Evolutionary conservation across 2,113 vertebrate genomes (phyloP), one percentile per base, ranked within the genome.

Genomic region (Vidua macroura): DNA sequence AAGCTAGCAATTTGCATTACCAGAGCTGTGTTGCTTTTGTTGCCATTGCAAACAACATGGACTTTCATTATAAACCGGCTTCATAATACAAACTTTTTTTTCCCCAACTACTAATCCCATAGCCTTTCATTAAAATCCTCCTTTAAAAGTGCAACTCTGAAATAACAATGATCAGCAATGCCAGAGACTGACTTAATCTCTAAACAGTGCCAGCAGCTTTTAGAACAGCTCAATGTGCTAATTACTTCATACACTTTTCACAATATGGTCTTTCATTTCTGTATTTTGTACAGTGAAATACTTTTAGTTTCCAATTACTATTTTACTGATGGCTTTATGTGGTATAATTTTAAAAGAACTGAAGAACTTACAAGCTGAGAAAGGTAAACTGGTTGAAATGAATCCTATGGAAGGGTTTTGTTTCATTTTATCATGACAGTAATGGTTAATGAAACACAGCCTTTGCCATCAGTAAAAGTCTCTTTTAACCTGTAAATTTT

Each of bases 111-210:
- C 31, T 75, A 94, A 86, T 78, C 46, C 33, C 63, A 86, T 8
- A 77, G 13, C 20, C 11, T 88, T 92, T 92, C 73, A 63, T 83
- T 93, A 78, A 86, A 95, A 75, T 10, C 16, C 9, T 6, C 6
- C 13, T 58, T 83, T 79, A 67, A 93, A 94, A 93, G 49, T 37
- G 35, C 39, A 90, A 48, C 53, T 66, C 21, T 81, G 64, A 90
- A 93, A 86, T 74, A 88, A 63, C 55, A 74, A 72, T 43, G 18
- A 67, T 67, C 77, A 89, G 14, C 41, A 83, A 66, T 74, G 79
- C 83, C 76, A 90, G 84, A 92, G 63, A 31, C 79, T 93, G 88
- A 92, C 76, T 93, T 88, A 95, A 90, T 80, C 70, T 88, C 59
- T 53, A 31, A 79, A 74, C 6, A 70, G 59, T 44, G 79, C 68